phyloP scores from a whole-genome alignment of 2,888 invertebrate genomes.

The Tolmerus cingulatus region DNA sequence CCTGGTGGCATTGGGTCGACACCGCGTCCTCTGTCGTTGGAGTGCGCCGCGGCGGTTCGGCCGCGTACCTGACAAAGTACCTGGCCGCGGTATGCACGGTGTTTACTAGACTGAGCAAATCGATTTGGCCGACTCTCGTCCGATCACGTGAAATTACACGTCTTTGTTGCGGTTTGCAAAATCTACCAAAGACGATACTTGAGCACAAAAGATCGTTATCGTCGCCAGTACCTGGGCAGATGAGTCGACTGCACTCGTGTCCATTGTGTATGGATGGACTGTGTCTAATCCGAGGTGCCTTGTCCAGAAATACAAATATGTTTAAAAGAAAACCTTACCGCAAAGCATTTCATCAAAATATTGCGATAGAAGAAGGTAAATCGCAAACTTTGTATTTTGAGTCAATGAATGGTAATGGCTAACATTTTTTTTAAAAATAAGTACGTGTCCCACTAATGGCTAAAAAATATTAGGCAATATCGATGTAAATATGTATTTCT shows the following conservation, averaged over 20 bases:
- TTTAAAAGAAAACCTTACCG: background rate
- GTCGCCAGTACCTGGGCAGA: background rate
- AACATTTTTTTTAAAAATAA: too few relatives aligned
- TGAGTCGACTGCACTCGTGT: background rate
- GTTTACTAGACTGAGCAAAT: slow-evolving; percentile 33
- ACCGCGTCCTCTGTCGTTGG: background rate
- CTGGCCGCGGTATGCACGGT: background rate
- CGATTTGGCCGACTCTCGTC: slow-evolving; percentile 26
- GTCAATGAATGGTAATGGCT: too few relatives aligned
- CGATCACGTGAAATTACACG: slow-evolving; percentile 22
- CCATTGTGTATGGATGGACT: background rate
- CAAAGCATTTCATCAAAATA: too few relatives aligned
- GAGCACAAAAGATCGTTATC: slow-evolving; percentile 9
- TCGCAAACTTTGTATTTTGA: too few relatives aligned
- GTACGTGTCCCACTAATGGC: too few relatives aligned
- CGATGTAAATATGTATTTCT: too few relatives aligned
- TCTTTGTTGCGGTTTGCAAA: background rate
- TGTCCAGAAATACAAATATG: background rate
- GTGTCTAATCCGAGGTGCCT: background rate
- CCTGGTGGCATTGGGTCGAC: background rate
- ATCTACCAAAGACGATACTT: background rate
- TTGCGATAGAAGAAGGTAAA: too few relatives aligned
- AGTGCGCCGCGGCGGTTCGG: background rate
- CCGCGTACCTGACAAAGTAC: background rate
- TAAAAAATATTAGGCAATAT: too few relatives aligned